These are phyloP conservation scores for Synergus gifuensis DNA, from an alignment of 2,888 invertebrate species.

Conservation along the genomic window DNA sequence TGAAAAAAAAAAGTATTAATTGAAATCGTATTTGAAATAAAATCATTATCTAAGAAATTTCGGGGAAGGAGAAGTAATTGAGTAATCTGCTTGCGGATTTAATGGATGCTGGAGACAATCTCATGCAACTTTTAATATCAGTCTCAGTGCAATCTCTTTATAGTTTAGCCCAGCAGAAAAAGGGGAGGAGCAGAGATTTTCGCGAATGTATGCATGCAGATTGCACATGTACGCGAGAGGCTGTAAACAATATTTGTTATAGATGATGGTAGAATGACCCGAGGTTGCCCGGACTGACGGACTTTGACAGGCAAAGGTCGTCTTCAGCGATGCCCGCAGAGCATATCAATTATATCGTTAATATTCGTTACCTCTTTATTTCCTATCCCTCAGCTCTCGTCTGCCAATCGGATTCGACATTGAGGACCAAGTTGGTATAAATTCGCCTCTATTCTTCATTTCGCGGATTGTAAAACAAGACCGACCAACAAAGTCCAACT, in stretches of 20 bases:
- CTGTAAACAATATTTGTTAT: slow-evolving; percentile 35
- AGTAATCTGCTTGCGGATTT: neutral
- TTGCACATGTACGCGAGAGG: slow-evolving; percentile 30
- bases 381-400: neutral
- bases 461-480: neutral
- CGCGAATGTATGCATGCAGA: slow-evolving; percentile 6
- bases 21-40: no score
- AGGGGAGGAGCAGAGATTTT: neutral
- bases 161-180: neutral
- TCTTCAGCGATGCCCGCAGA: slow-evolving; percentile 65
- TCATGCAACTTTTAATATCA: slow-evolving; percentile 22
- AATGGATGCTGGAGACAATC: neutral
- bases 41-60: neutral
- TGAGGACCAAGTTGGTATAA: neutral
- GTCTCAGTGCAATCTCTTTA: slow-evolving; percentile 17
- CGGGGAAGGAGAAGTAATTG: neutral
- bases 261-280: slow-evolving; percentile 61
- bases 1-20: no score
- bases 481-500: slow-evolving; percentile 8
- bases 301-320: slow-evolving; percentile 74
- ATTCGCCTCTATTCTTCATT: slow-evolving; percentile 17
- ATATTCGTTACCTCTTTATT: slow-evolving; percentile 33
- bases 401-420: slow-evolving; percentile 4
- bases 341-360: slow-evolving; percentile 62
- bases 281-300: slow-evolving; percentile 63